Evolutionary conservation across 1,140 invertebrate species (phyloP), one percentile per base, ranked within the genome.

Genomic region (Scaptomyza montana): DNA sequence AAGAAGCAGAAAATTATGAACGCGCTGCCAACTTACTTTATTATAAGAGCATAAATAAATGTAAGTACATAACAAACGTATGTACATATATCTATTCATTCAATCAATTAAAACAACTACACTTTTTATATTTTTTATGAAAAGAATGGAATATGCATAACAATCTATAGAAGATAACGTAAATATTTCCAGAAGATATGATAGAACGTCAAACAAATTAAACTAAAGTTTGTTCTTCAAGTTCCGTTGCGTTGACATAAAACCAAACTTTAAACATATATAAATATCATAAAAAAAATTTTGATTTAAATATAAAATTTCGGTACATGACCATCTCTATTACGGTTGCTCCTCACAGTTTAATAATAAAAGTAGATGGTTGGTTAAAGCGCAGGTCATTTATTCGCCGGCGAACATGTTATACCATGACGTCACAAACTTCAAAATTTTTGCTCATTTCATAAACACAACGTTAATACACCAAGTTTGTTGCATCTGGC

Each of bases 381-480:
- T 65, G 28, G n/a, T 9, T 8, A 65, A 7, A 46, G 46, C 36
- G 39, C 21, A 51, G 39, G 28, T 46, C n/a, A 8, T 12, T 21
- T 7, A 19, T 16, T 21, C 39, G 45, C 5, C 36, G 3, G 19
- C 45, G 25, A 51, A 71, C 30, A 16, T 36, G 19, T 49, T 9
- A 51, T 8, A 46, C 3, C 10, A 13, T 67, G 63, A 72, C 69
- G 49, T 60, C 63, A 66, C 30, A 60, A 30, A 16, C 10, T 8
- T 28, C n/a, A 28, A 25, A 5, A 9, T 7, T 5, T 1, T 19
- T 47, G 5, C 16, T 19, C 3, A 16, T 4, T 45, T 0, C 19
- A 33, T 59, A 46, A 6, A 39, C 36, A 3, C 7, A 46, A 6
- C 10, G 10, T 39, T 39, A 19, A 7, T 6, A 41, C 19, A 21